Evolutionary conservation across 2,888 invertebrate genomes (phyloP).

Genomic region (Muschampia plurimacula): DNA sequence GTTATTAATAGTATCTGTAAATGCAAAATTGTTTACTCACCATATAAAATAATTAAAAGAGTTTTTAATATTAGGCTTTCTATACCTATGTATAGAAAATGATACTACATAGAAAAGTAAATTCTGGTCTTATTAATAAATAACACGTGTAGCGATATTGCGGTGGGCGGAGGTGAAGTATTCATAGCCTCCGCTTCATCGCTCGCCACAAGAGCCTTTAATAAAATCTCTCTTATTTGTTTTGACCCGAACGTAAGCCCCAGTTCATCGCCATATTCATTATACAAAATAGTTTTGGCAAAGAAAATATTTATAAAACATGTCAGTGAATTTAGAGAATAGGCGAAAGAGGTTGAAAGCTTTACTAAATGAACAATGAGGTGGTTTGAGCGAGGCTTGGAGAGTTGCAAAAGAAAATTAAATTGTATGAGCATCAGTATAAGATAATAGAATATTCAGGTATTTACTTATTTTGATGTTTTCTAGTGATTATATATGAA

Average conservation of each 20-base stretch:
- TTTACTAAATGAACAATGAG: neutral
- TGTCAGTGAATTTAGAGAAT: neutral
- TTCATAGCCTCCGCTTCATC: conserved; percentile 29
- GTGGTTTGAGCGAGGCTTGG: neutral
- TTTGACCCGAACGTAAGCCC: conserved; percentile 20
- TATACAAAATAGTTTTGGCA: conserved; percentile 3
- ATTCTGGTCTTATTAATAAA: conserved; percentile 23
- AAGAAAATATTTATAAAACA: neutral
- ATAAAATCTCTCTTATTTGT: conserved; percentile 32
- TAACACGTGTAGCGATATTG: conserved; percentile 17
- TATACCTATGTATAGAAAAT: neutral
- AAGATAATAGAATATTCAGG: too few relatives aligned
- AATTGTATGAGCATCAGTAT: too few relatives aligned
- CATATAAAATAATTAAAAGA: too few relatives aligned
- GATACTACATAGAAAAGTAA: neutral
- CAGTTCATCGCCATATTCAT: neutral
- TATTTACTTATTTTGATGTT: too few relatives aligned
- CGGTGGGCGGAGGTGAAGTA: conserved; percentile 22
- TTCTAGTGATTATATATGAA: too few relatives aligned
- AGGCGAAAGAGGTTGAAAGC: neutral
- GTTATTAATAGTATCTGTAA: too few relatives aligned
- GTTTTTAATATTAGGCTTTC: too few relatives aligned
- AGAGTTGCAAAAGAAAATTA: neutral
- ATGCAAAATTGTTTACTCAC: too few relatives aligned
- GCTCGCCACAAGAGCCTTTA: conserved; percentile 26